Base-by-base conservation (phyloP, 2,888 invertebrate species). In the Altica lythri region DNA sequence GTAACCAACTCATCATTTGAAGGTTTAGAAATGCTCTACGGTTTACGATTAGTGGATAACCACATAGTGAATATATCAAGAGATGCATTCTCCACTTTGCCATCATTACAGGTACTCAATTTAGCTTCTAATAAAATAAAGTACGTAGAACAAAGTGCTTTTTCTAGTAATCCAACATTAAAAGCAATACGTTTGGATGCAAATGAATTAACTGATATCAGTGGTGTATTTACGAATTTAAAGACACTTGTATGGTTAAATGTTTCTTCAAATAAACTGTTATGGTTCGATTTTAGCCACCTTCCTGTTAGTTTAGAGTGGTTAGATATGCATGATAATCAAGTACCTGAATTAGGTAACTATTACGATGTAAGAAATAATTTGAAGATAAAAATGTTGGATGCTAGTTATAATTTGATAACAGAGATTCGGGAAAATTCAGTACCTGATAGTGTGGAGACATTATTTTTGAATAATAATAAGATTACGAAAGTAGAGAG, bases 251-350 rank as follows among this genome's bases (percentile, higher is more conserved):
- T 88, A 64, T 89, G 89, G 88, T 77, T 92, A 64, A 91, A 91
- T 76, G 87, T 90, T 53, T 89, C 89, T 43, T 85, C 87, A 75
- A 91, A 91, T 76, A 85, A 85, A 72, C 78, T 91, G 63, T 79
- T 84, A 57, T 86, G 87, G 86, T 90, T 90, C 75, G 90, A 91
- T 77, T 91, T 89, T 68, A 86, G 87, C 64, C 84, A 90, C 68
- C 81, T 91, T 67, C 91, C 91, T 9, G 73, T 80, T 1, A 87
- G 86, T 68, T 79, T 91, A 35, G 88, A 88, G 72, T 89, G 88
- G 87, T 78, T 92, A 51, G 90, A 91, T 75, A 86, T 90, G 81
- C 89, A 89, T 72, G 83, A 86, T 70, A 91, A 91, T 75, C 83
- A 86, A 78, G 86, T 91, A 68, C 83, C 84, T 63, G 86, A 88